A percentile compares a stretch with the other conserved stretches of the same genome.
Conservation (phyloP, 2,113 vertebrate genomes). For the Xyliphius kryptos region DNA sequence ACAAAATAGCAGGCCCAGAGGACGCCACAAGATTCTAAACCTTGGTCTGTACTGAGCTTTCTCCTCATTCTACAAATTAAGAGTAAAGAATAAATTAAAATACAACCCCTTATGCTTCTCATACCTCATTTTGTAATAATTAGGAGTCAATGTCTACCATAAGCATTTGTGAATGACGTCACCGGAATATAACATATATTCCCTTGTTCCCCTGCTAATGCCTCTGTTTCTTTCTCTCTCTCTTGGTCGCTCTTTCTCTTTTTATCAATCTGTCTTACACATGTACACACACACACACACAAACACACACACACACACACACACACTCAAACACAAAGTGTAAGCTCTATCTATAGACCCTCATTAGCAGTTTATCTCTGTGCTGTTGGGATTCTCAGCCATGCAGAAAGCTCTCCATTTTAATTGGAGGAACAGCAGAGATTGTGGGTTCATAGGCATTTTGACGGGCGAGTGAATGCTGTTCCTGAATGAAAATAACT, state of each 20-base stretch:
- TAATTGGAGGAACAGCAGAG: slow-evolving; percentile 22
- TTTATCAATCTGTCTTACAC: slow-evolving; percentile 2
- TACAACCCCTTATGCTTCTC: neutral
- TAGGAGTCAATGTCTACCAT: slow-evolving; percentile 33
- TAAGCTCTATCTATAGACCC: slow-evolving; percentile 30
- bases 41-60: too few species aligned
- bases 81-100: neutral
- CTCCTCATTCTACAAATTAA: too few species aligned
- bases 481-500: neutral
- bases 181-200: slow-evolving; percentile 33
- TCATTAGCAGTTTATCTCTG: slow-evolving; percentile 34
- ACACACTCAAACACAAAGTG: neutral
- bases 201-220: slow-evolving; percentile 42
- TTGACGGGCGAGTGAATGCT: slow-evolving; percentile 2
- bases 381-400: slow-evolving; percentile 30
- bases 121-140: slow-evolving; percentile 14
- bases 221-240: slow-evolving; percentile 49
- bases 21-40: too few species aligned
- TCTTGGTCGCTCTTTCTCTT: slow-evolving; percentile 6
- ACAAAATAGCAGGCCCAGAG: too few species aligned
- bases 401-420: slow-evolving; percentile 10
- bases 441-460: slow-evolving; percentile 1
- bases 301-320: neutral
- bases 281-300: neutral
- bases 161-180: slow-evolving; percentile 48